Evolutionary conservation across 2,888 invertebrate genomes (phyloP).

Genomic region (Trilocha varians): DNA sequence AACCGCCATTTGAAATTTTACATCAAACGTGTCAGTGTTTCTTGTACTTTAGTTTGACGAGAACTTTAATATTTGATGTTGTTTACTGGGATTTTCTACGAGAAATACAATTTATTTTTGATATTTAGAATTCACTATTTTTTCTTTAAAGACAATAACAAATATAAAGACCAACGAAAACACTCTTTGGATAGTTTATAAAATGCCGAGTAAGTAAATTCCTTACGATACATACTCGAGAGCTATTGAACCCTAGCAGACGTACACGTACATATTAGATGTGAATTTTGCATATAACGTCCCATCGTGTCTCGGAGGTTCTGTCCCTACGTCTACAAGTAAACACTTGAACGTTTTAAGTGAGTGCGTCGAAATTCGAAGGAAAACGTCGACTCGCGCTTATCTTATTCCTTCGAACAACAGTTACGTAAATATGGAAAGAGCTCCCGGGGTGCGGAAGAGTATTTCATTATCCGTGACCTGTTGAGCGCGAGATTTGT

Average conservation of each 20-base stretch:
- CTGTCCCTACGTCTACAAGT: conserved; percentile 33
- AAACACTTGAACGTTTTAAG: conserved; percentile 55
- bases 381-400: conserved; percentile 43
- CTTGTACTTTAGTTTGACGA: conserved; percentile 12
- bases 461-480: conserved; percentile 66
- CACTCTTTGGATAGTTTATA: too few relatives aligned
- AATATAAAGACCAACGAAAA: too few relatives aligned
- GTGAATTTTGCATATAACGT: conserved; percentile 62
- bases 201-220: too few relatives aligned
- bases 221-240: too few relatives aligned
- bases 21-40: conserved; percentile 23
- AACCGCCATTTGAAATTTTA: conserved; percentile 45
- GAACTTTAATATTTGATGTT: neutral
- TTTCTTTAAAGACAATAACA: too few relatives aligned
- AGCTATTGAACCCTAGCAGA: too few relatives aligned
- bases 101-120: too few relatives aligned
- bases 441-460: conserved; percentile 47
- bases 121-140: too few relatives aligned
- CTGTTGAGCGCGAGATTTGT: conserved; percentile 65
- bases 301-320: conserved; percentile 35
- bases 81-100: too few relatives aligned
- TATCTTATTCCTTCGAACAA: conserved; percentile 54
- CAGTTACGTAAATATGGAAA: conserved; percentile 60
- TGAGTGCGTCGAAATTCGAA: conserved; percentile 45
- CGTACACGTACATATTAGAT: conserved; percentile 58